Conservation (phyloP, 2,113 vertebrate species). For the Cyanoramphus novaezelandiae region DNA sequence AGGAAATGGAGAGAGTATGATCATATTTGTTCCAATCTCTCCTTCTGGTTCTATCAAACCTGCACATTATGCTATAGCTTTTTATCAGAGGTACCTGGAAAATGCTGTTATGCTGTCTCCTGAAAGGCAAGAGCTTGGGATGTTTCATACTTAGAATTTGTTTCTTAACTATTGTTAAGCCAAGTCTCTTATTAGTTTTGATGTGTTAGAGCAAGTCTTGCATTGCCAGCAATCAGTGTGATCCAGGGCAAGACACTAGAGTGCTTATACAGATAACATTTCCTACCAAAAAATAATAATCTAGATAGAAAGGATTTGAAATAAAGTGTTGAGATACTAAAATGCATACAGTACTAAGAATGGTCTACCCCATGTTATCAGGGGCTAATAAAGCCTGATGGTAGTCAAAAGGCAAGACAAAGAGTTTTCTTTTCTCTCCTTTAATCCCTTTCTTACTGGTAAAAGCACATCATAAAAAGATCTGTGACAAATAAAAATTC, state of each 20-base stretch:
- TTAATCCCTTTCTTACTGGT: background rate
- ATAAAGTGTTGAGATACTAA: background rate
- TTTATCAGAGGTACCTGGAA: background rate
- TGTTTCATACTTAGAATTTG: background rate
- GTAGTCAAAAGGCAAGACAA: background rate
- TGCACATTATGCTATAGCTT: background rate
- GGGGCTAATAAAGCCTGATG: background rate
- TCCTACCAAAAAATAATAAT: background rate
- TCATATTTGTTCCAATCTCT: background rate
- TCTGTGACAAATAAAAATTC: background rate
- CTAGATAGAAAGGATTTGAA: background rate
- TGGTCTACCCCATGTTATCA: background rate
- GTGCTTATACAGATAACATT: background rate
- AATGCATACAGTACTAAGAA: background rate
- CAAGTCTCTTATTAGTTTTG: background rate
- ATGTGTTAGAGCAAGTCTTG: background rate
- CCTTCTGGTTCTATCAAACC: background rate
- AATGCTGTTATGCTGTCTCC: background rate
- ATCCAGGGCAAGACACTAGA: background rate
- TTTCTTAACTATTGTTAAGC: background rate
- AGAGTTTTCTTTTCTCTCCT: background rate
- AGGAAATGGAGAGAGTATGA: background rate
- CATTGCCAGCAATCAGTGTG: background rate
- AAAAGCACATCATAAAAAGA: background rate
- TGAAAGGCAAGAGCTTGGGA: background rate